Evolutionary conservation across 1,140 invertebrate species (phyloP), one percentile per base, ranked within the genome.

Genomic region (Steinernema khuongi): DNA sequence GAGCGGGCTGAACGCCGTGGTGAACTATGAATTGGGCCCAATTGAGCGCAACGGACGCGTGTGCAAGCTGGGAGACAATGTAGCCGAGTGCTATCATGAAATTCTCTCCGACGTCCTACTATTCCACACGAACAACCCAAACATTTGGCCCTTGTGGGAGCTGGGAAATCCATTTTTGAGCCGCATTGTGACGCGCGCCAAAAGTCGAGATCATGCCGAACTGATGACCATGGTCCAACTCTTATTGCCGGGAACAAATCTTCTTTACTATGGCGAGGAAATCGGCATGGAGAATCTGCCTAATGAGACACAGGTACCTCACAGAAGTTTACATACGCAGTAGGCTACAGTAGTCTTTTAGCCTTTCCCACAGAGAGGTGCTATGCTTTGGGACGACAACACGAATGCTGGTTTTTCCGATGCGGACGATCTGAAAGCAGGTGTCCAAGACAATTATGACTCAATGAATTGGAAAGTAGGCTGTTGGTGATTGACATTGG

Each of bases 221-320:
- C 36, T 79, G n/a, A 41, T 79, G 1, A 30, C 71, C 36, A 71
- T 79, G 70, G 32, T 79, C 17, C 77, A 79, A 50, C 67, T 79
- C 68, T 28, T 79, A 0, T 73, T 79, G 0, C 78, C 78, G 7
- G 78, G 78, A 43, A 71, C 71, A 1, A 79, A 75, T 31, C 74
- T 75, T 26, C 31, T 79, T 60, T 79, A 79, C 41, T 79, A 79
- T 68, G 78, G 78, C 29, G 78, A 79, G 30, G 78, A 79, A 44
- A 74, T 79, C 29, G 78, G 78, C 17, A 79, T 79, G 78, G 22
- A 70, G 22, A 71, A 79, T 68, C 66, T 78, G 43, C 60, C 76
- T 17, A 77, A 77, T 50, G 75, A 78, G 14, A 77, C 69, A 1
- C 68, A 75, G 31, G 72, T 76, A 71, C 14, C 36, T 18, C 29